These are phyloP conservation scores for Cheilosia variabilis DNA, from an alignment of 2,888 invertebrate genomes.

Conservation along the genomic window DNA sequence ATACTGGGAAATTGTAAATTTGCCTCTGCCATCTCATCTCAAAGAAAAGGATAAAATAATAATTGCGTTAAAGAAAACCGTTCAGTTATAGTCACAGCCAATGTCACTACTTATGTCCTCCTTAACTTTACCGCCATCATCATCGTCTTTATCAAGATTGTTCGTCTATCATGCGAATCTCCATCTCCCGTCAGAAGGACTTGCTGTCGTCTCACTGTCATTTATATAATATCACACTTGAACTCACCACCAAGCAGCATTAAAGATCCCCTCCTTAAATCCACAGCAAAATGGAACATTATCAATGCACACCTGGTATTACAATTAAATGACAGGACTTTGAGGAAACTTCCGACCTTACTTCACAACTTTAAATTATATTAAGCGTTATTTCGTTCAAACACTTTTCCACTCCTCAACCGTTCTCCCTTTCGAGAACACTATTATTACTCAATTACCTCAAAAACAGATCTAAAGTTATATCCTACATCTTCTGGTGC, in stretches of 20 bases:
- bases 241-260: slow-evolving; percentile 27
- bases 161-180: slow-evolving; percentile 37
- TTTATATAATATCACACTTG: slow-evolving; percentile 54
- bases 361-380: slow-evolving; percentile 71
- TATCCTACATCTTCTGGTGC: slow-evolving; percentile 57
- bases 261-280: not conserved
- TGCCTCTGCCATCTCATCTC: not conserved
- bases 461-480: slow-evolving; percentile 74
- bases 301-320: slow-evolving; percentile 62
- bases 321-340: slow-evolving; percentile 47
- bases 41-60: slow-evolving; percentile 32
- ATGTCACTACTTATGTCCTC: slow-evolving; percentile 22
- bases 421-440: slow-evolving; percentile 17
- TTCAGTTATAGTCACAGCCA: slow-evolving; percentile 46
- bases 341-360: slow-evolving; percentile 47
- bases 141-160: slow-evolving; percentile 23
- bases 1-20: slow-evolving; percentile 36
- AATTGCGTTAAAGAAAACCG: slow-evolving; percentile 52
- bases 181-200: slow-evolving; percentile 48
- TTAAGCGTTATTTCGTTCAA: slow-evolving; percentile 71
- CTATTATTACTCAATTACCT: slow-evolving; percentile 76
- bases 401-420: not conserved
- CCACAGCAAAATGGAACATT: slow-evolving; percentile 19
- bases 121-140: slow-evolving; percentile 6
- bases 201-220: slow-evolving; percentile 47